These are phyloP conservation scores for Carapus acus DNA, from an alignment of 2,797 vertebrate genomes.

Conservation along the genomic window DNA sequence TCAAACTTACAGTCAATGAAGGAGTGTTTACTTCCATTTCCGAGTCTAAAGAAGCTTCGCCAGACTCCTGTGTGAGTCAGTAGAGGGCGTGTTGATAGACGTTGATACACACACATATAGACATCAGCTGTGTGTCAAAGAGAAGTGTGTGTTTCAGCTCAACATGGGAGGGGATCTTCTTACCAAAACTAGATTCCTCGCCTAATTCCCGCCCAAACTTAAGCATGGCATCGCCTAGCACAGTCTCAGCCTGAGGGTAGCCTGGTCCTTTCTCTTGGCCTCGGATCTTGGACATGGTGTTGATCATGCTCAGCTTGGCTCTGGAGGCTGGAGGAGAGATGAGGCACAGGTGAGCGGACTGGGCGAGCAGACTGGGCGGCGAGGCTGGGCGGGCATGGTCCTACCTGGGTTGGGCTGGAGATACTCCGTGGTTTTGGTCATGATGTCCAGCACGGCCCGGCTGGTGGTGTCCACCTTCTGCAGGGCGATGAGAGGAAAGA, in stretches of 20 bases:
- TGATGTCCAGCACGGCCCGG: slow-evolving; percentile 92
- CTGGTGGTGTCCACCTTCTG: slow-evolving; percentile 75
- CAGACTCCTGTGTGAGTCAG: no score
- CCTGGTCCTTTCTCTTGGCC: slow-evolving; percentile 87
- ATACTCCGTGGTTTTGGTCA: slow-evolving; percentile 97
- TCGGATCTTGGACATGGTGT: slow-evolving; percentile 96
- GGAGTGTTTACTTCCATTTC: no score
- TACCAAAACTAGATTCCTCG: slow-evolving; percentile 93
- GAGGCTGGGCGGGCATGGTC: no score
- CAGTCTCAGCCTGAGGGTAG: slow-evolving; percentile 88
- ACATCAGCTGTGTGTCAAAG: no score
- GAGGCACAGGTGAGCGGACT: background rate
- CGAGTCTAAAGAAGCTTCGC: no score
- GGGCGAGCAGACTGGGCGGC: no score
- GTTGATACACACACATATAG: no score
- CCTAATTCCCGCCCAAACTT: slow-evolving; percentile 90
- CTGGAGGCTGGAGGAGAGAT: slow-evolving; percentile 78
- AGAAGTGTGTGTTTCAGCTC: no score
- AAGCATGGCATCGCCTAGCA: slow-evolving; percentile 91
- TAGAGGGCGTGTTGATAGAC: no score
- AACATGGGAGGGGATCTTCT: slow-evolving; percentile 12
- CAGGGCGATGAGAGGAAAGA: slow-evolving; percentile 14
- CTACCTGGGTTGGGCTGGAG: slow-evolving; percentile 94
- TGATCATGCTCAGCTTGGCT: slow-evolving; percentile 95
- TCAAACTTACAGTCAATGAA: no score